Conservation (phyloP, 2,888 invertebrate genomes). For the Campaea margaritaria region DNA sequence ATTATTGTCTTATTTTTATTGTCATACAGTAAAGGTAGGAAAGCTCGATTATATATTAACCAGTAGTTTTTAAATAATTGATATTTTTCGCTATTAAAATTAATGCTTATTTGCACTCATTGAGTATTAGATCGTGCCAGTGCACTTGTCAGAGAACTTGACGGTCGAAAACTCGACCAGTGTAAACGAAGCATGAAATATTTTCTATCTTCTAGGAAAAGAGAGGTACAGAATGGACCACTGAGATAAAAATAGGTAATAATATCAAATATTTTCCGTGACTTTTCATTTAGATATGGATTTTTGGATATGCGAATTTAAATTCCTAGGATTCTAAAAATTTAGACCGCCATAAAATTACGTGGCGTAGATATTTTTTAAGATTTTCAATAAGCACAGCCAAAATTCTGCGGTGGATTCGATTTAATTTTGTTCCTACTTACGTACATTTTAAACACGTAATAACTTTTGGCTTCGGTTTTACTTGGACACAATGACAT, state of each 20-base stretch:
- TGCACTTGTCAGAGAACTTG: neutral
- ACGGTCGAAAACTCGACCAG: slow-evolving; percentile 11
- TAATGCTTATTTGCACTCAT: slow-evolving; percentile 1
- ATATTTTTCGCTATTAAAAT: slow-evolving; percentile 3
- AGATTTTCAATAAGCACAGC: slow-evolving; percentile 78
- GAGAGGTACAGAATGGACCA: slow-evolving; percentile 14
- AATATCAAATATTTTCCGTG: neutral
- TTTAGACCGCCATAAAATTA: slow-evolving; percentile 59
- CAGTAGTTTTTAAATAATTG: slow-evolving; percentile 38
- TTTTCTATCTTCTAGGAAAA: slow-evolving; percentile 1
- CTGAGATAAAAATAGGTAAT: slow-evolving; percentile 8
- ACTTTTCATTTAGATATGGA: slow-evolving; percentile 53
- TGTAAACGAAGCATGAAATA: slow-evolving; percentile 15
- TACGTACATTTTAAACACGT: slow-evolving; percentile 31
- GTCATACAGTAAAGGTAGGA: slow-evolving; percentile 69
- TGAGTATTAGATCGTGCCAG: neutral
- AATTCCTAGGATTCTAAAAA: slow-evolving; percentile 41
- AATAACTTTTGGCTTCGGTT: slow-evolving; percentile 8
- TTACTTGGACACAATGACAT: slow-evolving; percentile 18
- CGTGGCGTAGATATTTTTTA: slow-evolving; percentile 54
- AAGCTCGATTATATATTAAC: slow-evolving; percentile 74
- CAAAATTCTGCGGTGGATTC: slow-evolving; percentile 78
- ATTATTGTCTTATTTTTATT: slow-evolving; percentile 57
- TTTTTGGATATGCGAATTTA: slow-evolving; percentile 62
- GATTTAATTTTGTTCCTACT: slow-evolving; percentile 63